Conservation (phyloP, 2,888 invertebrate genomes). For the Ochlodes sylvanus region DNA sequence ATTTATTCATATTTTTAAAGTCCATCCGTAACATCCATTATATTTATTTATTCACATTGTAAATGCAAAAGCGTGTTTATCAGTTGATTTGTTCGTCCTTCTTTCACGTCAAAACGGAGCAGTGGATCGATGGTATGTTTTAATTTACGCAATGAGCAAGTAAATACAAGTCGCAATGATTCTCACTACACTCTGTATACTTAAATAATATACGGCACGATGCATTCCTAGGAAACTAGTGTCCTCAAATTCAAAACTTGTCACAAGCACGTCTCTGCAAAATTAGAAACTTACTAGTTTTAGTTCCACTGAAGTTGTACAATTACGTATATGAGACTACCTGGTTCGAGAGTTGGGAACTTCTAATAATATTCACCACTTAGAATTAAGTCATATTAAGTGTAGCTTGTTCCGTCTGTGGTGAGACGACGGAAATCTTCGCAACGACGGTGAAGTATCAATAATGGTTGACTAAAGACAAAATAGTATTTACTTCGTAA, state of each 20-base stretch:
- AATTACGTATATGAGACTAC: conserved; percentile 13
- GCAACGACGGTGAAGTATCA: no score
- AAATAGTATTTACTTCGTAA: no score
- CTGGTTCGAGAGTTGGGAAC: conserved; percentile 7
- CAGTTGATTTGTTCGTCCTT: no score
- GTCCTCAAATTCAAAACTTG: conserved; percentile 29
- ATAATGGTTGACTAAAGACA: no score
- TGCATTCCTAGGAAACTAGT: conserved; percentile 25
- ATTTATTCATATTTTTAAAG: not conserved
- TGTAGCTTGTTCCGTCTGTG: not conserved
- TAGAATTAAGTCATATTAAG: conserved; percentile 4
- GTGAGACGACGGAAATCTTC: no score
- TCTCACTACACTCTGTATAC: not conserved
- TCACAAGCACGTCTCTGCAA: conserved; percentile 31
- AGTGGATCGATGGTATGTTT: no score
- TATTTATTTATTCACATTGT: no score
- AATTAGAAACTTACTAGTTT: conserved; percentile 33
- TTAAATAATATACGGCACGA: not conserved
- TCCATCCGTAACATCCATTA: no score
- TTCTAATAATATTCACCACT: conserved; percentile 1
- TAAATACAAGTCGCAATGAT: no score
- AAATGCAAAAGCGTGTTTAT: no score
- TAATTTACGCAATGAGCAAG: no score
- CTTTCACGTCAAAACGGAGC: no score
- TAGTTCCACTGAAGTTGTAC: conserved; percentile 24